Conservation (phyloP, 1,140 invertebrate genomes). For the Berghia stephanieae region DNA sequence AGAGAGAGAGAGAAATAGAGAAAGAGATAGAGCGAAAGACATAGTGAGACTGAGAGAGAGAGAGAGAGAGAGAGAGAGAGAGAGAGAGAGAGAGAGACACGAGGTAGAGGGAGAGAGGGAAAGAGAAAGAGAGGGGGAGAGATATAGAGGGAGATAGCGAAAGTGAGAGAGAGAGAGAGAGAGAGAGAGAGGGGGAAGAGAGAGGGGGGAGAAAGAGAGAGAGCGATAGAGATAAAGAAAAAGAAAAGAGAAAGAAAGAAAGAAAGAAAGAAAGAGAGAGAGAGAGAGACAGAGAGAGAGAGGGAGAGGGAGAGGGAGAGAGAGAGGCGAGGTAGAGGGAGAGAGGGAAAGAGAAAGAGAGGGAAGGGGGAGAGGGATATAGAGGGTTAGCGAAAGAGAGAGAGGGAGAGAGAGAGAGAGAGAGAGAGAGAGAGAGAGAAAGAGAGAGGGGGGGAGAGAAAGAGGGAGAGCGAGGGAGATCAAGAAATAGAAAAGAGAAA, state of each 20-base stretch:
- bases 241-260: neutral
- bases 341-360: neutral
- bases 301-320: neutral
- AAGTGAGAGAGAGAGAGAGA: no score
- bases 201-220: no score
- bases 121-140: no score
- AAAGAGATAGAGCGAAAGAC: conserved; percentile 9
- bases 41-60: neutral
- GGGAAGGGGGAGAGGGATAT: neutral
- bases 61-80: neutral
- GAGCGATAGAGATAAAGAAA: no score
- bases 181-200: neutral
- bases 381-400: neutral
- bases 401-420: neutral
- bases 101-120: no score
- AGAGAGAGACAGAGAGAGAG: conserved; percentile 9
- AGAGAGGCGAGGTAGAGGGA: neutral
- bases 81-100: neutral
- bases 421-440: neutral
- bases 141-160: no score
- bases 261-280: neutral
- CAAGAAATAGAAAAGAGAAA: neutral
- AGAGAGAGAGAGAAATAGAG: neutral
- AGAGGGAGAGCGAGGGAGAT: neutral
- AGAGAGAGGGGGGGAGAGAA: neutral